A percentile compares a stretch with the other conserved stretches of the same genome.
phyloP scores from a whole-genome alignment of 1,140 invertebrate species.

The Eciton burchellii region DNA sequence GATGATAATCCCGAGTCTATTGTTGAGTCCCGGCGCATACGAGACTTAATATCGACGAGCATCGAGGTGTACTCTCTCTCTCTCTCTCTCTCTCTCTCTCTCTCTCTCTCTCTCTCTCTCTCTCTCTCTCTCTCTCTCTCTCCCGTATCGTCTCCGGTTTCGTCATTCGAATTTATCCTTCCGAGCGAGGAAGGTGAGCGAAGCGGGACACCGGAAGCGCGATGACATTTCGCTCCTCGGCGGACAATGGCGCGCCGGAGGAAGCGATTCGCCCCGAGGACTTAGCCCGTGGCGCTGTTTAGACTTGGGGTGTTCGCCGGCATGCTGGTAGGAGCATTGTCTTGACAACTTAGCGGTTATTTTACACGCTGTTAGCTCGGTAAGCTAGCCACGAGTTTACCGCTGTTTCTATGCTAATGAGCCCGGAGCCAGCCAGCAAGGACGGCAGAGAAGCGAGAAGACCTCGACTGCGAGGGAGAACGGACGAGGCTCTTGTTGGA shows the following conservation, averaged over 20 bases:
- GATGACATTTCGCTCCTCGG: conserved; percentile 56
- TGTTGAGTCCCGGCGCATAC: too few relatives aligned
- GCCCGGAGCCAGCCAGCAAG: conserved; percentile 54
- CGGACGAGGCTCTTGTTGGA: not conserved
- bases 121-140: too few relatives aligned
- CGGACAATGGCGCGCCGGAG: conserved; percentile 72
- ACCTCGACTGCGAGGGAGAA: not conserved
- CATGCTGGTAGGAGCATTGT: conserved; percentile 79
- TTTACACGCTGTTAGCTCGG: conserved; percentile 86
- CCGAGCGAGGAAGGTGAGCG: not conserved
- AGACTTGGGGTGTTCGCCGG: conserved; percentile 68
- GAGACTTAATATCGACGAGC: too few relatives aligned
- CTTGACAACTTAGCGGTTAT: conserved; percentile 86
- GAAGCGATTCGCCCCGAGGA: conserved; percentile 75
- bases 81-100: too few relatives aligned
- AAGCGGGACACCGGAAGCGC: conserved; percentile 24
- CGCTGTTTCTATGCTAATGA: conserved; percentile 85
- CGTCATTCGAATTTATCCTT: conserved; percentile 20
- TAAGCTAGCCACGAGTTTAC: conserved; percentile 84
- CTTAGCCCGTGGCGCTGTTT: conserved; percentile 66
- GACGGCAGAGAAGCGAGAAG: conserved; percentile 7
- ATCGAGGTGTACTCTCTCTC: too few relatives aligned
- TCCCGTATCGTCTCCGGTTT: not conserved
- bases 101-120: too few relatives aligned
- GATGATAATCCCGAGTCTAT: too few relatives aligned